Evolutionary conservation across 2,797 vertebrate species (phyloP), one percentile per base, ranked within the genome.

Genomic region (Dipus sagitta): DNA sequence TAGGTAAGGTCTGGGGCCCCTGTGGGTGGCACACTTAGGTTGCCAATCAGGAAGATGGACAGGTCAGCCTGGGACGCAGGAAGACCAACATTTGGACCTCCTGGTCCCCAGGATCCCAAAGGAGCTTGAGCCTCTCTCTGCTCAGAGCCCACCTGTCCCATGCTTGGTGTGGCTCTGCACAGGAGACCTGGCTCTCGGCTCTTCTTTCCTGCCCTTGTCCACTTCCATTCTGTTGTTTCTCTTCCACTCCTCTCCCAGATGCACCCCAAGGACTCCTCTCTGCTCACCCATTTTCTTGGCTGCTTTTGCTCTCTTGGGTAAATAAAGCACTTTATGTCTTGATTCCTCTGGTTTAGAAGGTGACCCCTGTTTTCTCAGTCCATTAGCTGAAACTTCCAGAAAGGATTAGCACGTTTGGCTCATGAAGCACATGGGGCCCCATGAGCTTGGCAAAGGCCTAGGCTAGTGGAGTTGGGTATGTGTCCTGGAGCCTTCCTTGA

Each of bases 1-100:
- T 98, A 95, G 98, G 98, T 98, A 83, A 96, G 96, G 52, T 0
- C 1, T 0, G 58, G 7, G 23, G 6, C 6, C 21, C 23, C 70
- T 42, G 79, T 6, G 14, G 15, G 47, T 64, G 71, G 54, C 70
- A 34, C 65, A 54, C 38, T 54, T 32, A 38, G 76, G 28, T 54
- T 77, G 86, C 80, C 38, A 6, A 0, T 78, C 94, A 74, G 62
- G 86, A 88, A 17, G 74, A 64, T 21, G 60, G 87, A 12, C 75
- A 32, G 84, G 67, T 8, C 24, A 47, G 76, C 47, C 83, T 62
- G 93, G 80, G n/a, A 62, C 52, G 42, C 9, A 47, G 75, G 38
- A 47, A 28, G 75, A 52, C 11, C 58, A 58, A 2, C 58, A 7
- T 28, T 11, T 21, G 24, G 64, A 67, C 17, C 74, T 68, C 62